A percentile compares a stretch with the other conserved stretches of the same genome.
phyloP scores from a whole-genome alignment of 2,888 invertebrate genomes.

The Druceiella hillmani region DNA sequence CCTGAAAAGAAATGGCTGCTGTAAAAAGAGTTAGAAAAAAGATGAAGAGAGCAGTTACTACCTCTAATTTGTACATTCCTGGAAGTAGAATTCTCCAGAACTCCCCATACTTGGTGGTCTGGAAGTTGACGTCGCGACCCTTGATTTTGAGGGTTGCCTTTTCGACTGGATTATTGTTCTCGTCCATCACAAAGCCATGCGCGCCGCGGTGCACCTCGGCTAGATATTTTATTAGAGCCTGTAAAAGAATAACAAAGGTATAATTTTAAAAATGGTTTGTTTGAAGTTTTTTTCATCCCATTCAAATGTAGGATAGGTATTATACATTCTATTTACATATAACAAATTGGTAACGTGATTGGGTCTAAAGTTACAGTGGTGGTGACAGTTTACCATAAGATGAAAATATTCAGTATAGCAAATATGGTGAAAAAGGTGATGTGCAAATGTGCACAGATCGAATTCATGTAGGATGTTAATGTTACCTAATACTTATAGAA shows the following conservation, averaged over 20 bases:
- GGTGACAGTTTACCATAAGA: too few relatives aligned
- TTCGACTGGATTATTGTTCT: constrained; percentile 71
- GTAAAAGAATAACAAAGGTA: constrained; percentile 24
- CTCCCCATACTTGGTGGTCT: constrained; percentile 86
- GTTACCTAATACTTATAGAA: too few relatives aligned
- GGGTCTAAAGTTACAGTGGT: too few relatives aligned
- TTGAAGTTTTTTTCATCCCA: too few relatives aligned
- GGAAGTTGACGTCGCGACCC: constrained; percentile 78
- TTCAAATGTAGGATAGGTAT: too few relatives aligned
- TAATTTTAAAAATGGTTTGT: too few relatives aligned
- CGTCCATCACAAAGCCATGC: constrained; percentile 80
- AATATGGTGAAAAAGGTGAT: too few relatives aligned
- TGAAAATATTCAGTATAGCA: too few relatives aligned
- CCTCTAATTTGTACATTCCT: constrained; percentile 80
- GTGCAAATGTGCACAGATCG: too few relatives aligned
- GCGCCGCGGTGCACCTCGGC: constrained; percentile 86
- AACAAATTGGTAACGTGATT: too few relatives aligned
- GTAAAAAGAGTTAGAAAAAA: not conserved
- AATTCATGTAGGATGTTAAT: too few relatives aligned
- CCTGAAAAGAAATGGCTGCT: not conserved
- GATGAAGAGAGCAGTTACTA: constrained; percentile 31
- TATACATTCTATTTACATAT: too few relatives aligned
- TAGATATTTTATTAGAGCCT: constrained; percentile 78
- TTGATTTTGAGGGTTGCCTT: constrained; percentile 74
- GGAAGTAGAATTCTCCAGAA: constrained; percentile 91